phyloP scores from a whole-genome alignment of 2,797 vertebrate genomes.

The Syncerus caffer region DNA sequence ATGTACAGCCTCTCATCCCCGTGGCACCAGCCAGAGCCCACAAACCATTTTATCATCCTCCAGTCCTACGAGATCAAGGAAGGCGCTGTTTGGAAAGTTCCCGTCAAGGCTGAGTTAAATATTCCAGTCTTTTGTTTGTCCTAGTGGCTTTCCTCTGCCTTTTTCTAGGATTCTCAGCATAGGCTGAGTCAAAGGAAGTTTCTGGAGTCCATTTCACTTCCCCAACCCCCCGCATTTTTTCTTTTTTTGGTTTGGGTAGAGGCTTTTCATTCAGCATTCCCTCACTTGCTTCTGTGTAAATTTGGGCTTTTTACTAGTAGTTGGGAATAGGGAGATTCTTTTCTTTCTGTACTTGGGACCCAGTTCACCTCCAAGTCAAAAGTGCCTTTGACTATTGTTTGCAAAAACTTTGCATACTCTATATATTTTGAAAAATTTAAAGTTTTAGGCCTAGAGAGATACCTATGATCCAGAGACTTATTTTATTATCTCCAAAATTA shows the following conservation, averaged over 20 bases:
- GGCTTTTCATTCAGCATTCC: neutral
- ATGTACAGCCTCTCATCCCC: constrained; percentile 78
- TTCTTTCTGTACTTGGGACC: neutral
- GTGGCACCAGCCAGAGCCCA: constrained; percentile 83
- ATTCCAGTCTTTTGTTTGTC: constrained; percentile 60
- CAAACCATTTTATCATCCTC: constrained; percentile 83
- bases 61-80: constrained; percentile 77
- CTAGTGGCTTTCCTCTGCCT: neutral
- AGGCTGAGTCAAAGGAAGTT: neutral
- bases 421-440: neutral
- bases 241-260: neutral
- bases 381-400: constrained; percentile 8
- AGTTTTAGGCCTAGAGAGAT: neutral
- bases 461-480: neutral
- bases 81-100: constrained; percentile 75
- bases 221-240: neutral
- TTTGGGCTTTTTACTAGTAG: neutral
- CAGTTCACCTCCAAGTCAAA: constrained; percentile 1
- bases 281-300: neutral
- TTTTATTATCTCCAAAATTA: constrained; percentile 23
- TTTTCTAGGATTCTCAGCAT: neutral
- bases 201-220: neutral
- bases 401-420: neutral
- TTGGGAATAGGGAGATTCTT: neutral
- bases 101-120: constrained; percentile 77